phyloP scores from a whole-genome alignment of 2,113 vertebrate species.

The Dasyprocta punctata region DNA sequence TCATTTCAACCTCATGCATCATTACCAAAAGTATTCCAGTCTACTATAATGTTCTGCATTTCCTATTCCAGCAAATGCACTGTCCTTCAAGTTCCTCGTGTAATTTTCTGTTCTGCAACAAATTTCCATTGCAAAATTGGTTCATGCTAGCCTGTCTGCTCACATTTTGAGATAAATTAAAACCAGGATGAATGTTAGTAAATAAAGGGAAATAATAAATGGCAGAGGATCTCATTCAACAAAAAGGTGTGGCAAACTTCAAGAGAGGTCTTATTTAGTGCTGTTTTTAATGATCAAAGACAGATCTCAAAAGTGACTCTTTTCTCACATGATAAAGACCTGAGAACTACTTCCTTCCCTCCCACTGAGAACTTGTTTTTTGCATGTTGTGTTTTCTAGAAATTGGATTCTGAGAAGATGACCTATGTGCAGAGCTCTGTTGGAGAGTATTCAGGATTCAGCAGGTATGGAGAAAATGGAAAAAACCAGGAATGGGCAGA shows the following conservation, averaged over 20 bases:
- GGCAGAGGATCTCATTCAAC: not conserved
- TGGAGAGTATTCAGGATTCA: not conserved
- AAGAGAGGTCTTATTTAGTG: not conserved
- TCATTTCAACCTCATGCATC: conserved; percentile 64
- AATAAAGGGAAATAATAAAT: conserved; percentile 53
- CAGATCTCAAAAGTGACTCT: conserved; percentile 1
- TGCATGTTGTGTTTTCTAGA: not conserved
- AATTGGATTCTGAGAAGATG: conserved; percentile 2
- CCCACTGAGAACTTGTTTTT: not conserved
- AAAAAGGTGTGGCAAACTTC: not conserved
- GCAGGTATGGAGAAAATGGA: not conserved
- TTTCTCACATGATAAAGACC: conserved; percentile 1
- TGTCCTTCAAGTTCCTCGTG: conserved; percentile 7
- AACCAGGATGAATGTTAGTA: conserved; percentile 34
- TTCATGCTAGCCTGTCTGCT: conserved; percentile 38
- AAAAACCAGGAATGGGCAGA: not conserved
- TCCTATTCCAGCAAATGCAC: conserved; percentile 44
- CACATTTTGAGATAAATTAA: conserved; percentile 55
- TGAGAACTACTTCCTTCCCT: not conserved
- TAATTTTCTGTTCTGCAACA: conserved; percentile 56
- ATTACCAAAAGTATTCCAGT: conserved; percentile 53
- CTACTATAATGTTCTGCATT: not conserved
- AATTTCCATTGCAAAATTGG: conserved; percentile 50
- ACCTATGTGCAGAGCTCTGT: not conserved
- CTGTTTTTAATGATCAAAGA: conserved; percentile 46